Conservation (phyloP, 1,140 invertebrate genomes). For the Episyrphus balteatus region DNA sequence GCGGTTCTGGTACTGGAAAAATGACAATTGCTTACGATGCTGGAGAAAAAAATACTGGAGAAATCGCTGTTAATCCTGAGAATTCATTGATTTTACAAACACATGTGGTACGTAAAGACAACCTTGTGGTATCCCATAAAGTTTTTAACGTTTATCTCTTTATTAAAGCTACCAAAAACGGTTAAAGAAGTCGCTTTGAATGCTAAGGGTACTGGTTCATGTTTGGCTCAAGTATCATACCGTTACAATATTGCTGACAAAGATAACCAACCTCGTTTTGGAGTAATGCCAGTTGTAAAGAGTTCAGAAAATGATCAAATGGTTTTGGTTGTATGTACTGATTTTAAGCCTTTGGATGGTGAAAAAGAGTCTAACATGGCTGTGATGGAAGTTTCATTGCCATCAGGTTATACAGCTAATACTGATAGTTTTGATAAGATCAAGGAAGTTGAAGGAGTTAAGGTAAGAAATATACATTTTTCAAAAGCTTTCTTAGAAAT, state of each 20-base stretch:
- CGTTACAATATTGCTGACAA: constrained; percentile 72
- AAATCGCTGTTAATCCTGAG: constrained; percentile 32
- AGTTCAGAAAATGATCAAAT: constrained; percentile 58
- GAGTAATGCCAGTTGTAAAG: constrained; percentile 64
- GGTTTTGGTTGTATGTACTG: constrained; percentile 60
- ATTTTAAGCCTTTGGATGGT: constrained; percentile 16
- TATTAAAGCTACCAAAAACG: constrained; percentile 13
- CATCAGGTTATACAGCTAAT: constrained; percentile 63
- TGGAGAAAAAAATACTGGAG: constrained; percentile 25
- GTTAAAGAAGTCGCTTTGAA: constrained; percentile 43
- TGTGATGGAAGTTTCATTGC: constrained; percentile 74
- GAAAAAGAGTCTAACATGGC: constrained; percentile 65
- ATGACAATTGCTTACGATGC: constrained; percentile 21
- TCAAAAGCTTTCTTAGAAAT: background rate
- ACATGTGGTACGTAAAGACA: constrained; percentile 23
- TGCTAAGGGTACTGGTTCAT: constrained; percentile 62
- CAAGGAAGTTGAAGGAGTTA: constrained; percentile 20
- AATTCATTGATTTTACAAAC: constrained; percentile 39
- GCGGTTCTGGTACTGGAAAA: constrained; percentile 19
- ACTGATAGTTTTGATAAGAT: constrained; percentile 18
- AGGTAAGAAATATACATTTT: background rate
- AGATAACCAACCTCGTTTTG: constrained; percentile 67
- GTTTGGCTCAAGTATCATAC: constrained; percentile 66
- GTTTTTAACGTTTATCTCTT: background rate
- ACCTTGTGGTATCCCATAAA: background rate